phyloP scores from a whole-genome alignment of 2,888 invertebrate species.

The Thera britannica region DNA sequence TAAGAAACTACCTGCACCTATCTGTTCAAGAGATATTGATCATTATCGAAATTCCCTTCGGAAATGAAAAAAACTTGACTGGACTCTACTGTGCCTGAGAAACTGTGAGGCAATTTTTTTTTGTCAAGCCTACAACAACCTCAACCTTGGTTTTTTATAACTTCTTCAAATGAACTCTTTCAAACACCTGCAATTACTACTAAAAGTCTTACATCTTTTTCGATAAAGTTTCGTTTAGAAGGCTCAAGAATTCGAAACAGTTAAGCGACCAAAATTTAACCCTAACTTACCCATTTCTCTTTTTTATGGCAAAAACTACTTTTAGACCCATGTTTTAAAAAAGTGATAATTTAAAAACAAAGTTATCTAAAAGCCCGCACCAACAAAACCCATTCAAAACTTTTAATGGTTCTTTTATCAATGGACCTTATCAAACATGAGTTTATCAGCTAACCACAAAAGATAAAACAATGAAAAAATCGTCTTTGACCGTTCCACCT shows the following conservation, averaged over 20 bases:
- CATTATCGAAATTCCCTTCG: too few species aligned
- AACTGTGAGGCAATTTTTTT: too few species aligned
- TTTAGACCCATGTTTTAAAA: slow-evolving; percentile 22
- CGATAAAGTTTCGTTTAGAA: not conserved
- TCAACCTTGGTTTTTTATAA: too few species aligned
- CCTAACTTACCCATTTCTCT: not conserved
- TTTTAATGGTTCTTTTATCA: slow-evolving; percentile 60
- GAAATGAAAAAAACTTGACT: too few species aligned
- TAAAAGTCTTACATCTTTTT: too few species aligned
- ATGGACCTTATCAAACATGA: slow-evolving; percentile 61
- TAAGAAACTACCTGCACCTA: slow-evolving; percentile 5
- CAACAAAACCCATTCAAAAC: slow-evolving; percentile 44
- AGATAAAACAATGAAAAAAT: slow-evolving; percentile 70
- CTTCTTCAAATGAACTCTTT: too few species aligned
- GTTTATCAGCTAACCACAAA: slow-evolving; percentile 63
- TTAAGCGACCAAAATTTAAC: slow-evolving; percentile 1
- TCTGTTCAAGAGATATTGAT: too few species aligned
- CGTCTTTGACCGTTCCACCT: slow-evolving; percentile 69
- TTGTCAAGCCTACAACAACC: too few species aligned
- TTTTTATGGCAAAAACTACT: slow-evolving; percentile 28
- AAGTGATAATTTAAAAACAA: slow-evolving; percentile 29
- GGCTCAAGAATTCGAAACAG: slow-evolving; percentile 13
- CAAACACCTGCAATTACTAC: not conserved
- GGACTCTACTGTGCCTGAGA: too few species aligned
- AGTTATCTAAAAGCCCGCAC: slow-evolving; percentile 38